phyloP scores from a whole-genome alignment of 2,797 vertebrate species.

The Enteromius radiatus region DNA sequence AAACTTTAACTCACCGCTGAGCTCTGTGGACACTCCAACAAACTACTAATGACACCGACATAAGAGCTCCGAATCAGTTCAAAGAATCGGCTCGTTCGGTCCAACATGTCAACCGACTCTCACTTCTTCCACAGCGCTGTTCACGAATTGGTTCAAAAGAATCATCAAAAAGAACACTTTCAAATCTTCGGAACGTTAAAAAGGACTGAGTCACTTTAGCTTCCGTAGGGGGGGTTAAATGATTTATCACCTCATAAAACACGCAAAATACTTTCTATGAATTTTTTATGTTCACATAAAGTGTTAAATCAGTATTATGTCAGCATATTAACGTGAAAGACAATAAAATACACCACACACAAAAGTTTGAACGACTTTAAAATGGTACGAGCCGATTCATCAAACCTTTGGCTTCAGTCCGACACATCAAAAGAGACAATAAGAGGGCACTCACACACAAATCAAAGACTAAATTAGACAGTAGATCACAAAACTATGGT shows the following conservation, averaged over 20 bases:
- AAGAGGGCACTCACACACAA: neutral
- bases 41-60: neutral
- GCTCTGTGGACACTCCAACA: neutral
- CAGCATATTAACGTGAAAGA: neutral
- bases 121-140: neutral
- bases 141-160: neutral
- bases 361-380: neutral
- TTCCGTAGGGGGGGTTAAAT: neutral
- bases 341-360: neutral
- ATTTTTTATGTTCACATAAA: neutral
- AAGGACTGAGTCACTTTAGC: neutral
- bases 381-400: slow-evolving; percentile 2
- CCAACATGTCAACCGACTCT: neutral
- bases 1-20: neutral
- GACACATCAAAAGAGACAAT: neutral
- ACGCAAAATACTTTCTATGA: neutral
- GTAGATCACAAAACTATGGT: neutral
- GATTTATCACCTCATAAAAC: neutral
- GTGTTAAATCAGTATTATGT: rapidly evolving
- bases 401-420: neutral
- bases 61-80: neutral
- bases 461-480: neutral
- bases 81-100: neutral
- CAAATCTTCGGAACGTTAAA: neutral
- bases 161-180: neutral